Evolutionary conservation across 2,797 vertebrate genomes (phyloP), one percentile per base, ranked within the genome.

Genomic region (Pachyuromys duprasi): DNA sequence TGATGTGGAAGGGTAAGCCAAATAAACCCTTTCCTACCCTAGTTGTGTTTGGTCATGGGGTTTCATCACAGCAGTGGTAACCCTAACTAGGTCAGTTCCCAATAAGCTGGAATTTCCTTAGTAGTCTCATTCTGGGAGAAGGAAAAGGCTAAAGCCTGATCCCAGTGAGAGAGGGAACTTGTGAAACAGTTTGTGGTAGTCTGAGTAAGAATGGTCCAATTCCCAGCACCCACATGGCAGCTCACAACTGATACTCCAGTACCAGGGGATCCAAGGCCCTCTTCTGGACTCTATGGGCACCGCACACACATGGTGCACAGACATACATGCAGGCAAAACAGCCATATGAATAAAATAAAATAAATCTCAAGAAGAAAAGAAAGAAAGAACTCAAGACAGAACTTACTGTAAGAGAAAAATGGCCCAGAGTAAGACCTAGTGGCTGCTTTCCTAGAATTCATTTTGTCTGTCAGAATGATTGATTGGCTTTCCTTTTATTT

Each of bases 401-500:
- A 3, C 17, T 86, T 86, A 53, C 33, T 86, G 33, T 53, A 69
- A 69, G 63, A 36, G 72, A 49, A 92, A 36, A 94, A 75, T 5
- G 83, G 20, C 26, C 70, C 78, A 24, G 49, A 49, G 57, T 86
- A 93, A 72, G 72, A 53, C 55, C 62, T n/a, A 1, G 12, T 74
- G 60, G 39, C 90, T 92, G 49, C 60, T 93, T 84, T 86, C 76
- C 91, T 70, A 69, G 79, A 62, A 90, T 89, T 67, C 49, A 83
- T 72, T 83, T 49, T 79, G 24, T 70, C 42, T 91, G 72, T 90
- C 80, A 49, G 76, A 55, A 65, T 11, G 53, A 89, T 33, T 89
- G 86, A 88, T 88, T 31, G 36, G 69, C 12, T 88, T 63, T n/a
- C 63, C 62, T n/a, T 83, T 65, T 70, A 86, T 72, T 72, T 87